These are phyloP conservation scores for Nezara viridula DNA, from an alignment of 2,888 invertebrate species.

Conservation along the genomic window DNA sequence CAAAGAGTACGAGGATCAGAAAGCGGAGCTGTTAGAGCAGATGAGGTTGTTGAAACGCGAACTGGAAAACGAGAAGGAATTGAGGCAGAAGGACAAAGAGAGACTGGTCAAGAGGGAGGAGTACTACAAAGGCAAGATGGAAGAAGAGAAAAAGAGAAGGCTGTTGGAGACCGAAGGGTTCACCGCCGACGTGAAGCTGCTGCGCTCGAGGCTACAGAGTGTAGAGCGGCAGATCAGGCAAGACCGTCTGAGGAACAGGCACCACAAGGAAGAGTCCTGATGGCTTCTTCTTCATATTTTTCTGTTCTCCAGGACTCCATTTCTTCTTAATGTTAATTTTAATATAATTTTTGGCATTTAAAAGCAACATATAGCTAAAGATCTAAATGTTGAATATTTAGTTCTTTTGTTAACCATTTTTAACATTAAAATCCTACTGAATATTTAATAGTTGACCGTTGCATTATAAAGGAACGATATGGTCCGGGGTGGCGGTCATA, in stretches of 20 bases:
- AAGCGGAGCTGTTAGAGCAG: slow-evolving; percentile 58
- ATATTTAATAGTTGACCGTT: no score
- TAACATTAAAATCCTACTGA: no score
- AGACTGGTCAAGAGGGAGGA: slow-evolving; percentile 58
- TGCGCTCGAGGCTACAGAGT: slow-evolving; percentile 60
- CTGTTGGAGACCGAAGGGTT: slow-evolving; percentile 63
- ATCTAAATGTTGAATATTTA: neutral
- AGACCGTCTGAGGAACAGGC: slow-evolving; percentile 58
- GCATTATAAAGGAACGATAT: no score
- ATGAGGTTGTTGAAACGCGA: slow-evolving; percentile 57
- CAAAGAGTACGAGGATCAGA: slow-evolving; percentile 56
- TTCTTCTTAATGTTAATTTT: neutral
- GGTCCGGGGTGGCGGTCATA: no score
- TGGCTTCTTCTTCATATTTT: neutral
- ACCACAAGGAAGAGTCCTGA: slow-evolving; percentile 3
- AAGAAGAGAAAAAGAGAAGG: slow-evolving; percentile 64
- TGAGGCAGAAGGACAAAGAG: slow-evolving; percentile 59
- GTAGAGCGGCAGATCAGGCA: slow-evolving; percentile 63
- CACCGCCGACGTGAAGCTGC: slow-evolving; percentile 62
- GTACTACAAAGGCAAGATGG: slow-evolving; percentile 61
- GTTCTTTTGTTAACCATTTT: neutral
- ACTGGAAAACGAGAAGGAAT: slow-evolving; percentile 57
- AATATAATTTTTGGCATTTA: no score
- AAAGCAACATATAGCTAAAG: no score
- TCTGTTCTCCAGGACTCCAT: neutral